A percentile compares a stretch with the other conserved stretches of the same genome.
Conservation (phyloP, 2,113 vertebrate species). For the Cranoglanis bouderius region DNA sequence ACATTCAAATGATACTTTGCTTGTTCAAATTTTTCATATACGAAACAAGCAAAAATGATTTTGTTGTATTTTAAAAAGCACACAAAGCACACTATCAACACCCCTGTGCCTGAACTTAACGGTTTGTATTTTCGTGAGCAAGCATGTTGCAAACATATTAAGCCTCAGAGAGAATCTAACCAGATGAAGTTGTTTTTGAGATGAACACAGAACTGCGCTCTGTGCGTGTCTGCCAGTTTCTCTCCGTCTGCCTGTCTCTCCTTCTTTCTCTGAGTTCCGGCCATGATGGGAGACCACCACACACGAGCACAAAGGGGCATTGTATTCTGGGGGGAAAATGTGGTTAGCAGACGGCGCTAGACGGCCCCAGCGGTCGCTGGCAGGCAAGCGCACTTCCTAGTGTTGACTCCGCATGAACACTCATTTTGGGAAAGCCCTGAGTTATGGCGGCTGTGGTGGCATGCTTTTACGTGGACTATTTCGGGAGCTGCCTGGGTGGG, state of each 20-base stretch:
- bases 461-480: slow-evolving; percentile 65
- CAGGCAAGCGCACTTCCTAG: slow-evolving; percentile 75
- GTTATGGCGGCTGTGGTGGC: slow-evolving; percentile 65
- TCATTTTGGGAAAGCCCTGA: slow-evolving; percentile 72
- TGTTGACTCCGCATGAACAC: slow-evolving; percentile 74
- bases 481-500: slow-evolving; percentile 60
- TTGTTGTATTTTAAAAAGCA: background rate
- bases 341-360: slow-evolving; percentile 75
- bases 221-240: background rate
- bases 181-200: slow-evolving; percentile 20
- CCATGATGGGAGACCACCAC: slow-evolving; percentile 65
- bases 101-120: background rate
- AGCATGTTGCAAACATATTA: slow-evolving; percentile 1
- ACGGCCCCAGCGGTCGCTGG: slow-evolving; percentile 72
- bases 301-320: slow-evolving; percentile 76
- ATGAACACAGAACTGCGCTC: background rate
- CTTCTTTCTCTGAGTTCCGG: slow-evolving; percentile 47
- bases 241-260: slow-evolving; percentile 11
- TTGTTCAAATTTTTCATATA: background rate
- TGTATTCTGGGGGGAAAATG: slow-evolving; percentile 75
- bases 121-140: background rate
- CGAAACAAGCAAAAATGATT: background rate
- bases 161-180: background rate
- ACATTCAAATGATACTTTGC: background rate
- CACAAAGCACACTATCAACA: background rate